Conservation (phyloP, 1,140 invertebrate species). For the Nephotettix cincticeps region DNA sequence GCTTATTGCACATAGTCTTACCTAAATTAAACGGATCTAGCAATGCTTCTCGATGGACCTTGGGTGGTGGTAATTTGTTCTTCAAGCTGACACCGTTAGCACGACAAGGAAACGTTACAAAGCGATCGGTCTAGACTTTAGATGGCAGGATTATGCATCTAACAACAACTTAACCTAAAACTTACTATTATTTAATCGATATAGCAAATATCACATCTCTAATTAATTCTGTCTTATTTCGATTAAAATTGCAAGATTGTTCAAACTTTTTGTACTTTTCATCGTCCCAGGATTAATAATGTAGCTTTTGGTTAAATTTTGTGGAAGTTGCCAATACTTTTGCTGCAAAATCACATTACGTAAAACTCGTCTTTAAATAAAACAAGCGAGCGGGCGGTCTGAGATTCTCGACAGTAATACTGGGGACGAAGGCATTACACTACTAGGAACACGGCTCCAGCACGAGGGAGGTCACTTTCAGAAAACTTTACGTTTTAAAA, state of each 20-base stretch:
- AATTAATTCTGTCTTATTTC: too few relatives aligned
- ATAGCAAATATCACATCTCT: constrained; percentile 11
- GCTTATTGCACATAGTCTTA: constrained; percentile 21
- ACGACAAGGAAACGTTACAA: too few relatives aligned
- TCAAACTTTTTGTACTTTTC: too few relatives aligned
- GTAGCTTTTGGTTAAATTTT: too few relatives aligned
- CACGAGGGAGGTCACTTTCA: not conserved
- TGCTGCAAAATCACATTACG: too few relatives aligned
- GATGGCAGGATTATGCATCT: constrained; percentile 5
- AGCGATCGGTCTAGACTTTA: too few relatives aligned
- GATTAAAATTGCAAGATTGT: too few relatives aligned
- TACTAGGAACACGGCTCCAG: constrained; percentile 11
- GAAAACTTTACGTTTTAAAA: constrained; percentile 1
- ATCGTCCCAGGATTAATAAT: too few relatives aligned
- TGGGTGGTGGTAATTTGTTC: not conserved
- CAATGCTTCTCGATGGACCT: not conserved
- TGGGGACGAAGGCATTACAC: not conserved
- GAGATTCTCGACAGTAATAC: too few relatives aligned
- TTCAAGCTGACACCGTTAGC: constrained; percentile 14
- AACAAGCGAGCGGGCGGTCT: too few relatives aligned
- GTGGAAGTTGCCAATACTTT: too few relatives aligned
- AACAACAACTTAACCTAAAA: constrained; percentile 11
- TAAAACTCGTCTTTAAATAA: too few relatives aligned
- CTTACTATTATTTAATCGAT: not conserved
- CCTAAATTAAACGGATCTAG: not conserved